Evolutionary conservation across 2,888 invertebrate genomes (phyloP).

Genomic region (Isoperla grammatica): DNA sequence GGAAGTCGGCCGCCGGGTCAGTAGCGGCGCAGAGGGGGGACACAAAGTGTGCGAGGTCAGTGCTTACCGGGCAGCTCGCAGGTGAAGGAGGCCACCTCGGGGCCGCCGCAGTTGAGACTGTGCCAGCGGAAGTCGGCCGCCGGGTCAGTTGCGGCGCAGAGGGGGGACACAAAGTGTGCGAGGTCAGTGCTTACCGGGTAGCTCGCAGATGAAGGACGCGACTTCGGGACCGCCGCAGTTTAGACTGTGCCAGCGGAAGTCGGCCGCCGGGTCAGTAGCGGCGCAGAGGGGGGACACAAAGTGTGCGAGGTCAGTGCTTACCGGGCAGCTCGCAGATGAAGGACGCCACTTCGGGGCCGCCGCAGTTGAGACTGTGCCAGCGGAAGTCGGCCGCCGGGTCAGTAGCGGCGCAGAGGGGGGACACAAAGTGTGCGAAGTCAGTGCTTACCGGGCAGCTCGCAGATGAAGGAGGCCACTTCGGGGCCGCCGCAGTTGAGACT

Average conservation of each 20-base stretch:
- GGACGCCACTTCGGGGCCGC: conserved; percentile 69
- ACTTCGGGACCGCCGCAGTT: conserved; percentile 71
- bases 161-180: conserved; percentile 43
- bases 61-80: conserved; percentile 73
- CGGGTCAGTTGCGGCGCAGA: conserved; percentile 54
- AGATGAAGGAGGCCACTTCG: conserved; percentile 70
- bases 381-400: conserved; percentile 71
- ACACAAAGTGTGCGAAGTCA: conserved; percentile 37
- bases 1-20: conserved; percentile 69
- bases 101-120: conserved; percentile 67
- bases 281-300: background rate
- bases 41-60: conserved; percentile 56
- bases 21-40: conserved; percentile 66
- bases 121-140: conserved; percentile 74
- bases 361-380: conserved; percentile 69
- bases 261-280: conserved; percentile 64
- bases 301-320: conserved; percentile 41
- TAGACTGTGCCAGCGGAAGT: conserved; percentile 72
- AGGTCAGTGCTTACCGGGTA: conserved; percentile 70
- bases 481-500: conserved; percentile 69
- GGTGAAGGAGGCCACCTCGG: conserved; percentile 70
- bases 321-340: conserved; percentile 77
- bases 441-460: conserved; percentile 72
- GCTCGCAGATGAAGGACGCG: conserved; percentile 73
- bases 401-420: conserved; percentile 66